phyloP scores from a whole-genome alignment of 2,797 vertebrate species.

The Notolabrus celidotus region DNA sequence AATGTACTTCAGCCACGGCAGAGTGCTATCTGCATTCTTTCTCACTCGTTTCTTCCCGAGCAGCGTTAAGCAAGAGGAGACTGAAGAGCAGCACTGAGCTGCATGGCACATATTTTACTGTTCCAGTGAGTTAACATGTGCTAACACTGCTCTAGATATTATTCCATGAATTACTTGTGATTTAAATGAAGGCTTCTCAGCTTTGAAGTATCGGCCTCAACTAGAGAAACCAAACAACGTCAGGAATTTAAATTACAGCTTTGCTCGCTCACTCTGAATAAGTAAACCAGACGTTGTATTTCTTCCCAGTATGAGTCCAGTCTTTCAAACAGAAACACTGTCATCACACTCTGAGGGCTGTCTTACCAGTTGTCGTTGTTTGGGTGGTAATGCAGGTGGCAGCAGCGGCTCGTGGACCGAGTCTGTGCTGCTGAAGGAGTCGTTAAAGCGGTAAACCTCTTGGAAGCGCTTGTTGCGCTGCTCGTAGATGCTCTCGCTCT shows the following conservation, averaged over 20 bases:
- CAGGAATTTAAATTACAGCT: conserved; percentile 44
- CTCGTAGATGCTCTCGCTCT: conserved; percentile 97
- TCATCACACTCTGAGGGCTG: neutral
- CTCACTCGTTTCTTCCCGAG: conserved; percentile 5
- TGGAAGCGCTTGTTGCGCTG: conserved; percentile 96
- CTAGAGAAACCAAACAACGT: conserved; percentile 10
- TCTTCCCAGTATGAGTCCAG: neutral
- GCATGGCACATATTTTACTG: neutral
- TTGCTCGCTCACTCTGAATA: conserved; percentile 29
- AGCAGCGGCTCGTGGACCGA: conserved; percentile 87
- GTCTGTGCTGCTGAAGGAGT: conserved; percentile 90
- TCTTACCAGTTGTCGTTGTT: conserved; percentile 97
- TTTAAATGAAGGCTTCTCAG: conserved; percentile 4
- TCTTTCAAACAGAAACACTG: neutral
- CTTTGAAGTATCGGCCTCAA: neutral
- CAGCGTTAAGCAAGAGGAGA: neutral
- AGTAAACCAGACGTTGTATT: conserved; percentile 1
- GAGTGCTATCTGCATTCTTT: conserved; percentile 43
- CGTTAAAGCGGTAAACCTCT: conserved; percentile 95
- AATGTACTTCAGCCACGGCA: conserved; percentile 51
- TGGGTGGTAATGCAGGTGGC: conserved; percentile 94
- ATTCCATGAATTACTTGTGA: conserved; percentile 6
- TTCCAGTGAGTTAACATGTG: neutral
- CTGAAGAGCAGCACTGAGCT: too few species aligned
- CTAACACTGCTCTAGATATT: neutral